phyloP scores from a whole-genome alignment of 2,113 vertebrate species.

The Oryzias curvinotus region DNA sequence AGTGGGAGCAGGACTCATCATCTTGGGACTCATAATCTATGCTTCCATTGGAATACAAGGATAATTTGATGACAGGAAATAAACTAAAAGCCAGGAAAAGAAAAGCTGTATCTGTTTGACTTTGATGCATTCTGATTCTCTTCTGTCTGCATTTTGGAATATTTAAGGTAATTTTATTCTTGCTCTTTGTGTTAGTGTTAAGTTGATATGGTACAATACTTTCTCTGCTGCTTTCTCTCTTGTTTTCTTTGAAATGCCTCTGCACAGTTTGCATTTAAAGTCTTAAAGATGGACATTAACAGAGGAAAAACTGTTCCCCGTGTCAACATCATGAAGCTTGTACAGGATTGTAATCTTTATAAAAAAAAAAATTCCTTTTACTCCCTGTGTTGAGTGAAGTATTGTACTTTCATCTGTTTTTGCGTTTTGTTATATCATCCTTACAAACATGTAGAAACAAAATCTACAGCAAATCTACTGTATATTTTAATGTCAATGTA shows the following conservation, averaged over 20 bases:
- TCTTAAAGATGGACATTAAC: conserved; percentile 4
- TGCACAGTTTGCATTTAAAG: neutral
- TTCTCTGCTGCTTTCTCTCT: conserved; percentile 37
- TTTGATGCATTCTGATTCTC: conserved; percentile 27
- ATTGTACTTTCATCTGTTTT: neutral
- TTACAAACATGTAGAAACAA: no score
- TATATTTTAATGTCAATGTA: no score
- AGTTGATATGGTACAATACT: conserved; percentile 62
- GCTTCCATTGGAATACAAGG: neutral
- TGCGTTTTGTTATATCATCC: no score
- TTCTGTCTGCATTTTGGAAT: conserved; percentile 16
- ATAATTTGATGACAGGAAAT: neutral
- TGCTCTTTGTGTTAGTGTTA: conserved; percentile 19
- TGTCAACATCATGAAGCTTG: conserved; percentile 1
- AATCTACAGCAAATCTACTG: no score
- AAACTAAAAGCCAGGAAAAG: conserved; percentile 19
- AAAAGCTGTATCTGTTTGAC: conserved; percentile 7
- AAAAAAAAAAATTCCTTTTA: neutral
- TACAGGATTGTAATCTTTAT: neutral
- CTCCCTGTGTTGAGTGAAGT: neutral
- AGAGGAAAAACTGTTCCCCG: neutral
- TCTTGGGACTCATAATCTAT: conserved; percentile 61
- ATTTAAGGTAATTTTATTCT: conserved; percentile 35
- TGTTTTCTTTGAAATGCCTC: conserved; percentile 12
- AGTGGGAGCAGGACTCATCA: conserved; percentile 8